Evolutionary conservation across 1,140 invertebrate species (phyloP), one percentile per base, ranked within the genome.

Genomic region (Neotoxoptera formosana): DNA sequence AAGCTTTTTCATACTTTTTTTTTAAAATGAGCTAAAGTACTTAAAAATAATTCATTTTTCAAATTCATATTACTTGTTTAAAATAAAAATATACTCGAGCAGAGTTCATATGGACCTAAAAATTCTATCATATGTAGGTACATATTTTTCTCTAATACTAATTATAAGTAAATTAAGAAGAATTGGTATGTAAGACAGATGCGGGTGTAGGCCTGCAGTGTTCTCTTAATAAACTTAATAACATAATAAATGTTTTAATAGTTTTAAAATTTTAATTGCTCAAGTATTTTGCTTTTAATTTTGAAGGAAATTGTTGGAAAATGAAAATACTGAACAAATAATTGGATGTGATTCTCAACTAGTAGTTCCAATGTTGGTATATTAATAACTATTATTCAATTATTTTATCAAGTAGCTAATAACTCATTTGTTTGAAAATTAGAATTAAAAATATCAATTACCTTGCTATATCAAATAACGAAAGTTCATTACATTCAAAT

Each of bases 381-480:
- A 25, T 60, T 25, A 41, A 83, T 14, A 34, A 47, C 25, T 36
- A 83, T 36, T 81, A 36, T 11, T 23, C n/a, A 34, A 36, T 81
- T 48, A 51, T 48, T 92, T 21, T 36, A 92, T 34, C 6, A 41
- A 41, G 30, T 41, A 30, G 20, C 67, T 90, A 36, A 81, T 34
- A 36, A 51, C 25, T 36, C 14, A 11, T 83, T 4, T 83, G 7
- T 83, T 92, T 81, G 2, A 83, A 48, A 83, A 81, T 56, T 84
- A 93, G 91, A 53, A 93, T 93, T 84, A 84, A 93, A n/a, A 93
- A 93, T 45, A 84, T 93, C 7, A 93, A 93, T 93, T 93, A 86
- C 2, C 60, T 93, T 9, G 91, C 81, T 56, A 30, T 93, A 36
- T 93, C 91, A 84, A 93, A 93, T 36, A 36, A 93, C 1, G 76